Evolutionary conservation across 2,113 vertebrate species (phyloP).

Genomic region (Nycticebus coucang): DNA sequence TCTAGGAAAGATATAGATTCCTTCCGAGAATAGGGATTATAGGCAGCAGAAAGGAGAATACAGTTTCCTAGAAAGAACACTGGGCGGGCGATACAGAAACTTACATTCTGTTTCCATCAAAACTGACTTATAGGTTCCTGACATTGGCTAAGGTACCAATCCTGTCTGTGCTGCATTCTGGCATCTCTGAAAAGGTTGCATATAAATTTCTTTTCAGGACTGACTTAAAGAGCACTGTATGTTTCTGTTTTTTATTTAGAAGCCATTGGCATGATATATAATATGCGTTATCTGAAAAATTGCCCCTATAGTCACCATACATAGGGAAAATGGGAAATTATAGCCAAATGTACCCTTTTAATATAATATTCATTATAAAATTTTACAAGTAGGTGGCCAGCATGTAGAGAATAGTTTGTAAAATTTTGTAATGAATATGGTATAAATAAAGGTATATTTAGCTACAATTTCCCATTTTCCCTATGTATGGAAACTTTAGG

Average conservation of each 20-base stretch:
- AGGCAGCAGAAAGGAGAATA: conserved; percentile 10
- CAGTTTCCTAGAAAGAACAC: neutral
- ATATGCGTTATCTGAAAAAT: too few relatives aligned
- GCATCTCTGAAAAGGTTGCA: neutral
- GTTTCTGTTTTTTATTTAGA: conserved; percentile 10
- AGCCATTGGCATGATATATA: neutral
- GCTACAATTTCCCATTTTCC: too few relatives aligned
- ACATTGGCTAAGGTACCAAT: neutral
- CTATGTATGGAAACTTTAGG: too few relatives aligned
- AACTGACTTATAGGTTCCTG: neutral
- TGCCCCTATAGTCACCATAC: too few relatives aligned
- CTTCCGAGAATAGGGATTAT: neutral
- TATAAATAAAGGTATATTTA: too few relatives aligned
- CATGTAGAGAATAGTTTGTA: too few relatives aligned
- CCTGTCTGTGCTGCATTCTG: neutral
- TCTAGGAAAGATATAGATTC: neutral
- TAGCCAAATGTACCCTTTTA: too few relatives aligned
- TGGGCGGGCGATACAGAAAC: neutral
- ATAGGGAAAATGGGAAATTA: too few relatives aligned
- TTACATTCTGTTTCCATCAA: neutral
- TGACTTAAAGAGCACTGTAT: neutral
- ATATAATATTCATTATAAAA: too few relatives aligned
- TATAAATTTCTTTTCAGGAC: neutral
- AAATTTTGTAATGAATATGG: too few relatives aligned
- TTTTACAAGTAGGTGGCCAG: too few relatives aligned